These are phyloP conservation scores for Dusona sp. DNA, from an alignment of 2,888 invertebrate species.

Conservation along the genomic window DNA sequence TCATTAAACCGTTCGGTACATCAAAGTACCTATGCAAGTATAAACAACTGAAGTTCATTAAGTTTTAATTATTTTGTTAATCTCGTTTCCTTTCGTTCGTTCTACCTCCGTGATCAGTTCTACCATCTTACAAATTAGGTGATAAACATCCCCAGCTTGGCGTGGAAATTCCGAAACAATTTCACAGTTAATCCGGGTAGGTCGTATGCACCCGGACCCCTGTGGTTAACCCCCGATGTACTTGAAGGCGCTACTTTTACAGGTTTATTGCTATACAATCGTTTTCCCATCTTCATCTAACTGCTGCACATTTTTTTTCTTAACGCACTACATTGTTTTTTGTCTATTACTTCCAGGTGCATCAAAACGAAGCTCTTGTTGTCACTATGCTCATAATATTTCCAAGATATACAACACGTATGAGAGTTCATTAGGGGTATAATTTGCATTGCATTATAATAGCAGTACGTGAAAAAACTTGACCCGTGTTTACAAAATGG, in stretches of 20 bases:
- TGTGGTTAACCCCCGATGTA: conserved; percentile 63
- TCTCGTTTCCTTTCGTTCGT: no score
- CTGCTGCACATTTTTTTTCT: conserved; percentile 2
- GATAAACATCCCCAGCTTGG: conserved; percentile 76
- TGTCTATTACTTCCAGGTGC: neutral
- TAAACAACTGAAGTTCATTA: no score
- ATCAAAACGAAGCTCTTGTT: neutral
- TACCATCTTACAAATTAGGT: conserved; percentile 82
- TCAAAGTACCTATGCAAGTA: neutral
- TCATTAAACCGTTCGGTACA: neutral
- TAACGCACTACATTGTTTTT: neutral
- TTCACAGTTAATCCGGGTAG: conserved; percentile 80
- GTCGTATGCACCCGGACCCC: conserved; percentile 69
- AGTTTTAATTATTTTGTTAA: no score
- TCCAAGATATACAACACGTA: neutral
- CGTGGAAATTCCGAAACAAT: conserved; percentile 74
- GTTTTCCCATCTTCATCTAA: conserved; percentile 59
- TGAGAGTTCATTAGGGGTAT: neutral
- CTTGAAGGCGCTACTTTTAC: conserved; percentile 54
- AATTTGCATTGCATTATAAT: neutral
- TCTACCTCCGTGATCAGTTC: conserved; percentile 67
- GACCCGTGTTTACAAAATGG: conserved; percentile 3
- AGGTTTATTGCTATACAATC: conserved; percentile 64
- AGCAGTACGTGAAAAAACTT: neutral
- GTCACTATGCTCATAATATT: neutral